Conservation (phyloP, 1,140 invertebrate genomes). For the Drosophila kanapiae region DNA sequence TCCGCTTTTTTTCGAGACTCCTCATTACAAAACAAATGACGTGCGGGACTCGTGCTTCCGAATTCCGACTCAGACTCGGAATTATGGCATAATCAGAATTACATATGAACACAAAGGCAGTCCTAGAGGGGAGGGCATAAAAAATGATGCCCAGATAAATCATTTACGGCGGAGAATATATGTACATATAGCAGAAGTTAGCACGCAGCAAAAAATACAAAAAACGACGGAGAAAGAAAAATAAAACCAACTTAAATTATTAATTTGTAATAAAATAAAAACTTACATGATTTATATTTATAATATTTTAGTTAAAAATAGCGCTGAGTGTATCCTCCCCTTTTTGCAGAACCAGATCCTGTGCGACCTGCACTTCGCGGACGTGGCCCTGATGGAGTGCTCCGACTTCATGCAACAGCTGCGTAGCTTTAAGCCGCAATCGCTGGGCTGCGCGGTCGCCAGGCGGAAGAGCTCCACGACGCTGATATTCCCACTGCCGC, state of each 20-base stretch:
- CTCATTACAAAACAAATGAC: constrained; percentile 61
- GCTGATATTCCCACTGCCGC: constrained; percentile 96
- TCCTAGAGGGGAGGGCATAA: neutral
- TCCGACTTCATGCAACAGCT: constrained; percentile 98
- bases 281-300: no score
- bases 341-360: constrained; percentile 83
- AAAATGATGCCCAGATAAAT: constrained; percentile 26
- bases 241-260: no score
- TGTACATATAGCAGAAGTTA: neutral
- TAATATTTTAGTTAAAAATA: neutral
- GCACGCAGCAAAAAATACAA: neutral
- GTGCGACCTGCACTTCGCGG: constrained; percentile 86
- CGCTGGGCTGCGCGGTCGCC: constrained; percentile 96
- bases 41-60: neutral
- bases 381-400: constrained; percentile 98
- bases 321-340: neutral
- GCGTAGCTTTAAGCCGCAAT: constrained; percentile 97
- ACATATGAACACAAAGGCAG: neutral
- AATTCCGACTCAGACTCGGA: neutral
- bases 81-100: constrained; percentile 37
- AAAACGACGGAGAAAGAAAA: no score
- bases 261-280: no score
- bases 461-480: constrained; percentile 96
- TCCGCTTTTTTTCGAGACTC: constrained; percentile 61
- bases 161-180: constrained; percentile 13